These are phyloP conservation scores for Lepidocolaptes lacrymiger DNA, from an alignment of 2,797 vertebrate species.

Conservation along the genomic window DNA sequence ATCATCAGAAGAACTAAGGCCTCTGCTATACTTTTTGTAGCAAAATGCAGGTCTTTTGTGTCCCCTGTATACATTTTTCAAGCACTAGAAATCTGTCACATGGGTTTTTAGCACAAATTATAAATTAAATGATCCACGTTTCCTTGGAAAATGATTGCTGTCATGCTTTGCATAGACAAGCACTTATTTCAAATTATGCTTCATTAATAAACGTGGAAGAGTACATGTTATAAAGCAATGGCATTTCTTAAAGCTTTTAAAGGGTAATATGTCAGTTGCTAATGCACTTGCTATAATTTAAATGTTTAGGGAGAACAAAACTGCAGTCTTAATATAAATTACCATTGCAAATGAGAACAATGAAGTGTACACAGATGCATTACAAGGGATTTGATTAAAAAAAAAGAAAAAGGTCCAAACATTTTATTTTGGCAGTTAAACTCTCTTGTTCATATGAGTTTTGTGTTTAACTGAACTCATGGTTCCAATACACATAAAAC, in stretches of 20 bases:
- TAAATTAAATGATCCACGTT: not conserved
- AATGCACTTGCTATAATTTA: constrained; percentile 2
- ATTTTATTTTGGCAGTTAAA: not conserved
- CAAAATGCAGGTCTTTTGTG: not conserved
- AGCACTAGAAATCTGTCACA: not conserved
- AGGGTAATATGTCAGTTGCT: not conserved
- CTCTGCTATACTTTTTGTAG: not conserved
- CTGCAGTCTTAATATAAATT: not conserved
- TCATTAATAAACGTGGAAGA: not conserved
- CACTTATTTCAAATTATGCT: constrained; percentile 12
- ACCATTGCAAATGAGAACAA: not conserved
- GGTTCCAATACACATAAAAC: not conserved
- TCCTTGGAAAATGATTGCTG: not conserved
- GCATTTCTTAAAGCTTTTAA: constrained; percentile 14
- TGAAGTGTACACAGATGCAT: not conserved
- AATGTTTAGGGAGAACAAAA: not conserved
- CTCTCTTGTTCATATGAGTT: not conserved
- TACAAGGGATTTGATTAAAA: not conserved
- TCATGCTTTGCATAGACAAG: not conserved
- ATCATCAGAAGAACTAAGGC: not conserved
- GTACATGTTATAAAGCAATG: not conserved
- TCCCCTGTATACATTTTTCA: not conserved
- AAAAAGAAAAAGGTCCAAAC: not conserved
- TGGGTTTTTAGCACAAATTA: not conserved
- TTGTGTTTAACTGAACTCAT: not conserved